A percentile compares a stretch with the other conserved stretches of the same genome.
Conservation (phyloP, 2,888 invertebrate genomes). For the Pseudanteris insignis region DNA sequence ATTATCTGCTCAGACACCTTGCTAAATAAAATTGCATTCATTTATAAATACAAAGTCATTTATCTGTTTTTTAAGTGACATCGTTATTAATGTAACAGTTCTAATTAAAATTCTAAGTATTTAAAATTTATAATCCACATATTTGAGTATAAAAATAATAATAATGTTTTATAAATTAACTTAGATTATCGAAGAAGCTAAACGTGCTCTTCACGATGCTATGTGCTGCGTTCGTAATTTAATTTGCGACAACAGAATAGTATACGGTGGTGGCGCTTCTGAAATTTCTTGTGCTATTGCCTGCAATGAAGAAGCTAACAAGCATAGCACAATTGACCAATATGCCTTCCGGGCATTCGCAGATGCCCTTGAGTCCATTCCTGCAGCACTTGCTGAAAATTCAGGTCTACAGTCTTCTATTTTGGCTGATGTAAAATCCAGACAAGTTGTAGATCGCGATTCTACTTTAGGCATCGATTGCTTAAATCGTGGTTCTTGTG, state of each 20-base stretch:
- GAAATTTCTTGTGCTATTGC: constrained; percentile 95
- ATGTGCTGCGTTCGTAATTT: constrained; percentile 79
- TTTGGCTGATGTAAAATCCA: constrained; percentile 88
- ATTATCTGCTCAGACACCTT: constrained; percentile 61
- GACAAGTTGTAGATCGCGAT: constrained; percentile 86
- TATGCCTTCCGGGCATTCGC: constrained; percentile 96
- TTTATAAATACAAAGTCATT: too few species aligned
- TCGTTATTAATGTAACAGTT: too few species aligned
- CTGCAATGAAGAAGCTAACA: constrained; percentile 88
- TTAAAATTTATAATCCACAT: too few species aligned
- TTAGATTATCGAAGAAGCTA: constrained; percentile 79
- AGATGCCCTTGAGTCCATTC: constrained; percentile 94
- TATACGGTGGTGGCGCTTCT: constrained; percentile 97
- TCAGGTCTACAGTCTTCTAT: too few species aligned
- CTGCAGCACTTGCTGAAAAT: constrained; percentile 96
- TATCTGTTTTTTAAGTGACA: too few species aligned
- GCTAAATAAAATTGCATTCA: constrained; percentile 53
- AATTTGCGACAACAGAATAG: constrained; percentile 78
- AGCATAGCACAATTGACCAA: constrained; percentile 90
- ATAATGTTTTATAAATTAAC: not conserved
- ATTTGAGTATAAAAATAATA: too few species aligned
- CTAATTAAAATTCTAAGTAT: too few species aligned
- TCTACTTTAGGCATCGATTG: constrained; percentile 94
- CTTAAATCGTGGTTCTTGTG: constrained; percentile 78
- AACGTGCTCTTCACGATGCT: constrained; percentile 79